Conservation (phyloP, 92 coral and sea anemone genomes). For the Zoanthus sansibaricus region DNA sequence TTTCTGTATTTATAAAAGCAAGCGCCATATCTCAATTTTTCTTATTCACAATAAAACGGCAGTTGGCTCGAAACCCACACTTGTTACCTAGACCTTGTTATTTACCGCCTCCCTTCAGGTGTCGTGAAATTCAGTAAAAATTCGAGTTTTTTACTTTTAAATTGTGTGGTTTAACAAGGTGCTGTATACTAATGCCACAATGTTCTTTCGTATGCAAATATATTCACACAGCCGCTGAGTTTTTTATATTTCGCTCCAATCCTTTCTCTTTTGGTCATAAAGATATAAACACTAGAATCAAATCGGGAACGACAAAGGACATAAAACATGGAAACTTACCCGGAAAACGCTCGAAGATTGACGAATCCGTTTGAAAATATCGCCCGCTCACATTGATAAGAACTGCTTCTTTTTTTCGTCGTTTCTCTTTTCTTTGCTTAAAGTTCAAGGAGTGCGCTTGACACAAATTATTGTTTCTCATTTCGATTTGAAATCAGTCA, state of each 20-base stretch:
- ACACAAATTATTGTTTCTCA: slow-evolving; percentile 10
- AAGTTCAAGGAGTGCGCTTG: background rate
- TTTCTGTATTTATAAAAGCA: background rate
- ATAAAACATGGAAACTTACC: slow-evolving; percentile 55
- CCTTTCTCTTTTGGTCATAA: background rate
- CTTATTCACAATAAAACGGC: slow-evolving; percentile 20
- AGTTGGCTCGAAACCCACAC: background rate
- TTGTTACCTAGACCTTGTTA: background rate
- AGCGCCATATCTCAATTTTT: background rate
- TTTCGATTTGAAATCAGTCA: background rate
- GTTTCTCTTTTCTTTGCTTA: slow-evolving; percentile 46
- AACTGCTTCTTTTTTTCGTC: slow-evolving; percentile 42
- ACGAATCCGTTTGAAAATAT: slow-evolving; percentile 73
- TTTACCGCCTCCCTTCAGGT: slow-evolving; percentile 3
- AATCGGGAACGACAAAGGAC: background rate
- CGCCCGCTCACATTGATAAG: slow-evolving; percentile 96
- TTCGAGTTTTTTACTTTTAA: background rate
- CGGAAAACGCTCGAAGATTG: slow-evolving; percentile 86
- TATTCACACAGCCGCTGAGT: background rate
- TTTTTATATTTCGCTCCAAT: background rate
- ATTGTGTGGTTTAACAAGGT: slow-evolving; percentile 32
- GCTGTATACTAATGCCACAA: background rate
- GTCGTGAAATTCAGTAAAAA: background rate
- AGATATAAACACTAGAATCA: background rate
- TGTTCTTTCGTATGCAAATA: background rate